Evolutionary conservation across 2,888 invertebrate genomes (phyloP), one percentile per base, ranked within the genome.

Genomic region (Ptychoptera albimana): DNA sequence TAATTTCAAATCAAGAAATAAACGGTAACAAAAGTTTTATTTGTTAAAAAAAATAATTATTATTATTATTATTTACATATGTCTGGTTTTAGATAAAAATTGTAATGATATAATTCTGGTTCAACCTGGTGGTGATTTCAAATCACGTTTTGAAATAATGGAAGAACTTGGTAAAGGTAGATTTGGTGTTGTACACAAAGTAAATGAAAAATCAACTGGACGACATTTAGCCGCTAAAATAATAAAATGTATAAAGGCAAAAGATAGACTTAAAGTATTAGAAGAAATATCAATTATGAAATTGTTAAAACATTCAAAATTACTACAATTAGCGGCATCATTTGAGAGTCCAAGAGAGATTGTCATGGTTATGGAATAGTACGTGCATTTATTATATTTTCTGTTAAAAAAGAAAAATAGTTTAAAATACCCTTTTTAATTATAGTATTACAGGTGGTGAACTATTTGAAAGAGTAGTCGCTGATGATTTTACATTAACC

Each of bases 281-380:
- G 79, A 83, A 48, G 92, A 93, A 67, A 82, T 89, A 44, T 77
- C 79, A 48, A 82, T 92, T 48, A 88, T 94, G 88, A 85, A 82
- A 54, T 68, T 74, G 15, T 66, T 96, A 43, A 68, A 77, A 46
- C 93, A 94, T 67, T 84, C 84, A 3, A 84, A 88, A 54, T 70
- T 96, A 1, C 70, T 94, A 8, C 82, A 86, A 57, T 66, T 92
- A 43, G 77, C 80, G 3, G 86, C 86, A 30, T 86, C 86, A 9
- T 91, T 79, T 60, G 84, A 85, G 54, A 77, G 73, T 50, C 71
- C 76, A 30, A 73, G 77, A 50, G 83, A 85, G 59, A 82, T 84
- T 57, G 75, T 88, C 46, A 79, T 94, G 68, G 78, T 94, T 35
- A 85, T 85, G 68, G 93, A 96, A 72, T 83, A 85, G 93, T 94